Evolutionary conservation across 2,797 vertebrate genomes (phyloP).

Genomic region (Fringilla coelebs): DNA sequence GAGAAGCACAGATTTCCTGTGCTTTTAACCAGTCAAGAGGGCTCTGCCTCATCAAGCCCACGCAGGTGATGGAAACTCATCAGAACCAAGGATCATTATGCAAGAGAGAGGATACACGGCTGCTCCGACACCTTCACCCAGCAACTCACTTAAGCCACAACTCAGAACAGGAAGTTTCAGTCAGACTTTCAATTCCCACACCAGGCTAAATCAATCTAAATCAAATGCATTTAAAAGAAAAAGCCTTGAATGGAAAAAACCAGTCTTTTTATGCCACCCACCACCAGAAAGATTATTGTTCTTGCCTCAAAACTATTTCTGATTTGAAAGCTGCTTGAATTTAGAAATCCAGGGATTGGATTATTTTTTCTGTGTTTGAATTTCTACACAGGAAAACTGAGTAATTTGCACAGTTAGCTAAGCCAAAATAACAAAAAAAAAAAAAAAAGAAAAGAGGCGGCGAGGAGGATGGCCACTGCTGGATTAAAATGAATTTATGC

Average conservation of each 20-base stretch:
- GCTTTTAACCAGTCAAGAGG: neutral
- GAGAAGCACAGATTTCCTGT: conserved; percentile 8
- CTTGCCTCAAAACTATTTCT: conserved; percentile 31
- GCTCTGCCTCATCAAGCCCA: conserved; percentile 18
- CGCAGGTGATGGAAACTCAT: conserved; percentile 29
- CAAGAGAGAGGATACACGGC: conserved; percentile 27
- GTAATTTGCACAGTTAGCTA: neutral
- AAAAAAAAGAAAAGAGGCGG: rapidly evolving
- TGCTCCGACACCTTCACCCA: conserved; percentile 1
- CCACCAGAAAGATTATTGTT: conserved; percentile 47
- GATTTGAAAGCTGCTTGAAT: conserved; percentile 39
- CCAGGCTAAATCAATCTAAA: conserved; percentile 45
- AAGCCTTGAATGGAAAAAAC: conserved; percentile 43
- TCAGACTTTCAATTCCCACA: conserved; percentile 65
- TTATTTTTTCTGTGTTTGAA: conserved; percentile 10
- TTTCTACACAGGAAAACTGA: conserved; percentile 17
- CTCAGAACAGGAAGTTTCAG: conserved; percentile 61
- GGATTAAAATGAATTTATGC: neutral
- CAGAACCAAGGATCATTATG: conserved; percentile 24
- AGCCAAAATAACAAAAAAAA: neutral
- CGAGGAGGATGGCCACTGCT: neutral
- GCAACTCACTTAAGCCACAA: conserved; percentile 33
- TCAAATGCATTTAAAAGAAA: conserved; percentile 36
- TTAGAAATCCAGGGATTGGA: conserved; percentile 5
- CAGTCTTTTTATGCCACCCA: conserved; percentile 43